Conservation (phyloP, 2,888 invertebrate genomes). For the Phortica magna region DNA sequence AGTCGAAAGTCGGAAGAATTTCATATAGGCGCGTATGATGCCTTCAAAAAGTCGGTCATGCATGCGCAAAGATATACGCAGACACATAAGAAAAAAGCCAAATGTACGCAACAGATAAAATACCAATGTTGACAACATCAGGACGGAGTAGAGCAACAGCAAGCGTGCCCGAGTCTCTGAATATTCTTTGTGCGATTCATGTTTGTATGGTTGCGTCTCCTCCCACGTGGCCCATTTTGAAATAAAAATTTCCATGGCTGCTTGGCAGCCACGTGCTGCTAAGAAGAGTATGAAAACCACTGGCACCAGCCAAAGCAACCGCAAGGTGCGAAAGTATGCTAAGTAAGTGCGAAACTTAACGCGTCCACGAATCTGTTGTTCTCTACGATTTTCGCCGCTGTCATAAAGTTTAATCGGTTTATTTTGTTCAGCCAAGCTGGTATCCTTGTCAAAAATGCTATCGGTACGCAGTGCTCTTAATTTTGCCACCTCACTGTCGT, state of each 20-base stretch:
- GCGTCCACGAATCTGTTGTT: slow-evolving; percentile 82
- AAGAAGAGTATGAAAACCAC: slow-evolving; percentile 79
- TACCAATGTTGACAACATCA: slow-evolving; percentile 72
- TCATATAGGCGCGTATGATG: slow-evolving; percentile 84
- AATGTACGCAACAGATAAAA: slow-evolving; percentile 81
- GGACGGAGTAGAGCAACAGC: slow-evolving; percentile 68
- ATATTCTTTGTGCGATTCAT: slow-evolving; percentile 55
- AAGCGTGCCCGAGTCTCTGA: slow-evolving; percentile 59
- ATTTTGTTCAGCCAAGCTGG: slow-evolving; percentile 38
- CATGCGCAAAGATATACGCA: slow-evolving; percentile 85
- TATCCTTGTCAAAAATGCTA: slow-evolving; percentile 63
- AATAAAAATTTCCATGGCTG: slow-evolving; percentile 86
- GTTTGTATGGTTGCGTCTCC: slow-evolving; percentile 63
- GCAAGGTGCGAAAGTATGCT: slow-evolving; percentile 80
- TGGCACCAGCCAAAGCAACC: slow-evolving; percentile 75
- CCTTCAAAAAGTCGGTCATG: slow-evolving; percentile 89
- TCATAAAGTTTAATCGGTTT: slow-evolving; percentile 45
- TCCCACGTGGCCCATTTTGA: slow-evolving; percentile 82
- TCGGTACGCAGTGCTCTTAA: slow-evolving; percentile 61
- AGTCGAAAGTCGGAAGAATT: slow-evolving; percentile 87
- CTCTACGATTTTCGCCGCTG: slow-evolving; percentile 76
- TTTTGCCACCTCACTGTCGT: slow-evolving; percentile 65
- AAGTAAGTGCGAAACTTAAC: slow-evolving; percentile 81
- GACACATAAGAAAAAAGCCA: slow-evolving; percentile 85
- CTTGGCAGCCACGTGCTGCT: slow-evolving; percentile 82